Evolutionary conservation across 2,113 vertebrate species (phyloP).

Genomic region (Morone chrysops): DNA sequence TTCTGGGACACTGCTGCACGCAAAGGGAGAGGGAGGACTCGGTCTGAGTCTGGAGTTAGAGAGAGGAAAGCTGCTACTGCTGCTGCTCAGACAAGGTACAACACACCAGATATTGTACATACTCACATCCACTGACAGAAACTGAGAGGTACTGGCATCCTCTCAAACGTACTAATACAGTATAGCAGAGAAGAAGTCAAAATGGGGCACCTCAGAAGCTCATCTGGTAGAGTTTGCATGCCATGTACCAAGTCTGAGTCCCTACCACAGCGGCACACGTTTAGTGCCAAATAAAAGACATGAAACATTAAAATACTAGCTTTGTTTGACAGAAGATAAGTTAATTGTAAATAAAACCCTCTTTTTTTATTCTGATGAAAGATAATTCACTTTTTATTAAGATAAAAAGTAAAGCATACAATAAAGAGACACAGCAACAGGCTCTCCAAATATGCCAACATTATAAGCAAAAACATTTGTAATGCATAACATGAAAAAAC

Average conservation of each 20-base stretch:
- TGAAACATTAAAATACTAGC: too few species aligned
- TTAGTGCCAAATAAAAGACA: too few species aligned
- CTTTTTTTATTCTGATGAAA: background rate
- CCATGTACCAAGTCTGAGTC: too few species aligned
- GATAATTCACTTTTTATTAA: background rate
- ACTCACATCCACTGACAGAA: background rate
- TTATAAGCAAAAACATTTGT: background rate
- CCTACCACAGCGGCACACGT: too few species aligned
- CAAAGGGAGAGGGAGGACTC: conserved; percentile 43
- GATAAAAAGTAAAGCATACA: background rate
- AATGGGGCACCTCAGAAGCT: too few species aligned
- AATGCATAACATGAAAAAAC: background rate
- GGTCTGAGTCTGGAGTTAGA: conserved; percentile 70
- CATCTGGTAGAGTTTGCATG: too few species aligned
- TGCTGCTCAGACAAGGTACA: conserved; percentile 61
- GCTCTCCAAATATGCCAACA: background rate
- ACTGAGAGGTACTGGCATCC: background rate
- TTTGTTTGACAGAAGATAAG: background rate
- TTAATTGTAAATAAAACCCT: background rate
- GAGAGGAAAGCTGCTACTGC: conserved; percentile 57
- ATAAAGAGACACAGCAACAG: background rate
- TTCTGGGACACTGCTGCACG: conserved; percentile 67
- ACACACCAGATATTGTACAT: background rate
- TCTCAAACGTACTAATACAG: background rate
- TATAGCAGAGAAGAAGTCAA: background rate